Percentiles rank a stretch among this genome's conserved stretches.
phyloP scores from a whole-genome alignment of 1,140 invertebrate species.

The Leptopilina boulardi region DNA sequence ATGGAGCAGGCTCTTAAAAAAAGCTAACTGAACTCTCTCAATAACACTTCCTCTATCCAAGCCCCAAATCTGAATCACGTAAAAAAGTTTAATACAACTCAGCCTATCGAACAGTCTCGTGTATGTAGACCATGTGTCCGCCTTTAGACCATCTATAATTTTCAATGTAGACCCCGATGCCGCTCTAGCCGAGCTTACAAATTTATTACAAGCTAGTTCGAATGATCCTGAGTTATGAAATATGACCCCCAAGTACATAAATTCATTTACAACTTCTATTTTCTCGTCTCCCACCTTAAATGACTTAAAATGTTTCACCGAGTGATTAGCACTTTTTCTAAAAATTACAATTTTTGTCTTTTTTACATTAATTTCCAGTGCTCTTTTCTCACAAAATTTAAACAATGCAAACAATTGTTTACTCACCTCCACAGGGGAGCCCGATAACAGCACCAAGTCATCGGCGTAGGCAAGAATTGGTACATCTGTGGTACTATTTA shows the following conservation, averaged over 20 bases:
- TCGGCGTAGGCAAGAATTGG: conserved; percentile 38
- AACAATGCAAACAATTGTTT: conserved; percentile 38
- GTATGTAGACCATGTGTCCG: neutral
- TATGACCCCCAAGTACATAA: conserved; percentile 42
- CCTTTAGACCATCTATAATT: neutral
- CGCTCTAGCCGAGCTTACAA: neutral
- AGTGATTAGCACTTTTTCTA: conserved; percentile 32
- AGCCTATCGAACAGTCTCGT: neutral
- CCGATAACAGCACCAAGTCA: no score
- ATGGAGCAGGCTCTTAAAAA: neutral
- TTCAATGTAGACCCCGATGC: neutral
- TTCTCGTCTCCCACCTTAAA: conserved; percentile 33
- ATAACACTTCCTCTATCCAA: neutral
- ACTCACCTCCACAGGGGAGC: conserved; percentile 3
- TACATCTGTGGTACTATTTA: conserved; percentile 35
- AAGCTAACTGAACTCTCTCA: neutral
- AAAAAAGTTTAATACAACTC: neutral
- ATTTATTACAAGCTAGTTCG: neutral
- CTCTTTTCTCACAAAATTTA: conserved; percentile 35
- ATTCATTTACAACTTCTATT: conserved; percentile 38
- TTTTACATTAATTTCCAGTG: conserved; percentile 40
- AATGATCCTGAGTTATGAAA: conserved; percentile 37
- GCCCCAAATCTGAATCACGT: neutral
- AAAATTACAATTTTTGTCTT: conserved; percentile 43
- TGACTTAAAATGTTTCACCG: neutral